phyloP scores from a whole-genome alignment of 1,140 invertebrate species.

The Drosophila kikkawai region DNA sequence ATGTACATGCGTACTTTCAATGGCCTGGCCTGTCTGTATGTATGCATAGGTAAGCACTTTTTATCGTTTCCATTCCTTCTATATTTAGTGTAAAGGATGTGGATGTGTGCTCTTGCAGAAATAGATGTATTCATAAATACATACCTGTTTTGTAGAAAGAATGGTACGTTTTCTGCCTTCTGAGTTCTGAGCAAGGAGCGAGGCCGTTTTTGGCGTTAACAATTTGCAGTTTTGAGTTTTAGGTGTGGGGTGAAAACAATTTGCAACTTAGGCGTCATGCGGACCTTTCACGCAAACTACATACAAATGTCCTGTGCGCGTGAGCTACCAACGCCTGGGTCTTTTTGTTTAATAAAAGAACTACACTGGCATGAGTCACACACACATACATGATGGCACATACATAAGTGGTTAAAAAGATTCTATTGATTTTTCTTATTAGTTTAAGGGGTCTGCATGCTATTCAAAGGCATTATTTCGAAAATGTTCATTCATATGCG shows the following conservation, averaged over 20 bases:
- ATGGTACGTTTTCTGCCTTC: conserved; percentile 14
- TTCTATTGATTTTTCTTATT: conserved; percentile 12
- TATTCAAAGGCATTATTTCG: conserved; percentile 12
- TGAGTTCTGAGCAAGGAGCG: neutral
- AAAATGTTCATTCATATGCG: conserved; percentile 17
- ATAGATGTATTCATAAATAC: conserved; percentile 21
- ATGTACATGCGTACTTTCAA: conserved; percentile 13
- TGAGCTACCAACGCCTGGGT: conserved; percentile 34
- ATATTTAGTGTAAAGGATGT: conserved; percentile 39
- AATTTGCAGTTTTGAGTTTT: conserved; percentile 5
- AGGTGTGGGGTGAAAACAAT: conserved; percentile 23
- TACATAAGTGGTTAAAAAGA: conserved; percentile 13
- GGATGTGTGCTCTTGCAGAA: conserved; percentile 12
- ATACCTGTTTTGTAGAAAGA: conserved; percentile 38
- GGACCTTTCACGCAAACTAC: conserved; percentile 10
- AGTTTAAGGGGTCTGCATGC: neutral
- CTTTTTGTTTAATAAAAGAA: conserved; percentile 38
- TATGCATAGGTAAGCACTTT: conserved; percentile 23
- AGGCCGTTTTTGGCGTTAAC: conserved; percentile 4
- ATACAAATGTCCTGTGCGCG: conserved; percentile 36
- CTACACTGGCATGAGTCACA: conserved; percentile 18
- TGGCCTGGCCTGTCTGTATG: conserved; percentile 1
- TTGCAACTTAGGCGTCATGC: conserved; percentile 28
- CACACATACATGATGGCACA: conserved; percentile 22
- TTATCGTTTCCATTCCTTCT: conserved; percentile 27